These are phyloP conservation scores for Drosophila arawakana DNA, from an alignment of 1,140 invertebrate genomes.

Conservation along the genomic window DNA sequence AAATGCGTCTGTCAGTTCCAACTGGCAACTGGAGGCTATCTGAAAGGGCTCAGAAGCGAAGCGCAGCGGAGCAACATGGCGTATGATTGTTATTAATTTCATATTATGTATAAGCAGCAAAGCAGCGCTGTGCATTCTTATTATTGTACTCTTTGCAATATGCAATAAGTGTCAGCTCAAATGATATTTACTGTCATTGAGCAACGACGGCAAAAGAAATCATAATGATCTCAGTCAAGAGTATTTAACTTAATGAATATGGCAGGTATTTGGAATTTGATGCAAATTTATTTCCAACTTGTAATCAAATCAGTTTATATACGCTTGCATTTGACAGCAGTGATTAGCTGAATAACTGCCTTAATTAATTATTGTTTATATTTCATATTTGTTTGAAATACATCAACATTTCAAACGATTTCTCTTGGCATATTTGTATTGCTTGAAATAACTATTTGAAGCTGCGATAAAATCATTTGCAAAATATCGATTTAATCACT, in stretches of 20 bases:
- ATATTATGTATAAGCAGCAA: constrained; percentile 71
- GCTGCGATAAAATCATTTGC: background rate
- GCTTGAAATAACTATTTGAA: background rate
- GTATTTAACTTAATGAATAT: constrained; percentile 10
- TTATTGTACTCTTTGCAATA: constrained; percentile 55
- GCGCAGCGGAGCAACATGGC: constrained; percentile 68
- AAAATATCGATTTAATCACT: constrained; percentile 18
- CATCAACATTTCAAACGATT: too few species aligned
- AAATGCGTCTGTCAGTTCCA: constrained; percentile 76
- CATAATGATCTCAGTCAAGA: constrained; percentile 8
- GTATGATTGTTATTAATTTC: constrained; percentile 83
- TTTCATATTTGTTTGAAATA: too few species aligned
- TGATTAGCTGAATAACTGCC: too few species aligned
- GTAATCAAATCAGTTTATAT: background rate
- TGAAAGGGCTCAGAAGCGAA: constrained; percentile 3
- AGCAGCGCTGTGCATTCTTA: constrained; percentile 5
- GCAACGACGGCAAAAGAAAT: constrained; percentile 13
- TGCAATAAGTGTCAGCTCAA: constrained; percentile 76
- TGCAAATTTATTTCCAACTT: background rate
- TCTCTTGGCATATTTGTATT: too few species aligned
- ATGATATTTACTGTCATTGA: constrained; percentile 77
- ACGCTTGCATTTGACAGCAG: too few species aligned
- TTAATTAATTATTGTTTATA: too few species aligned
- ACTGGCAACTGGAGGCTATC: constrained; percentile 46
- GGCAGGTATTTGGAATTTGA: constrained; percentile 1